These are phyloP conservation scores for Rhynchonycteris naso DNA, from an alignment of 2,797 vertebrate species.

Conservation along the genomic window DNA sequence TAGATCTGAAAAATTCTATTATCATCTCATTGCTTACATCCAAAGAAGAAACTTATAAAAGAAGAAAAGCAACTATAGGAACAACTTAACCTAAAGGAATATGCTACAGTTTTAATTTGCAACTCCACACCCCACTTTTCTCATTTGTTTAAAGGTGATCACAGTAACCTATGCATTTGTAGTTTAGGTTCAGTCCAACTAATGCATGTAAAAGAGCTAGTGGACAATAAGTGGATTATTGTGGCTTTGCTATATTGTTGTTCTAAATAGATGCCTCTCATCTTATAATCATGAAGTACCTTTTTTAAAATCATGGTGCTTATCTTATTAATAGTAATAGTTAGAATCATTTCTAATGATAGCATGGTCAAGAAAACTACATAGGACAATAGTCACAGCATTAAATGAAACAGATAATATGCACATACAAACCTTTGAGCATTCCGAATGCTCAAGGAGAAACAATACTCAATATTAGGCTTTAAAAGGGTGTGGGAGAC, in stretches of 20 bases:
- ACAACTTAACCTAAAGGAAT: not conserved
- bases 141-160: not conserved
- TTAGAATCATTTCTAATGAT: conserved; percentile 1
- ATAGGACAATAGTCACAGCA: not conserved
- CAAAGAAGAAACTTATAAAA: not conserved
- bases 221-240: not conserved
- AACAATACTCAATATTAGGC: not conserved
- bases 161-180: not conserved
- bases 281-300: not conserved
- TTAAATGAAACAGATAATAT: not conserved
- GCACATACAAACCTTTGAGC: not conserved
- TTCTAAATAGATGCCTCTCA: not conserved
- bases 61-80: conserved; percentile 12
- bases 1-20: not conserved
- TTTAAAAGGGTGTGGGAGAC: not conserved
- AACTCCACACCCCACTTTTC: not conserved
- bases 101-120: not conserved
- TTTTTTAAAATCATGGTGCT: not conserved
- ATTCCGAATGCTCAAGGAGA: not conserved
- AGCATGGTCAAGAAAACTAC: not conserved
- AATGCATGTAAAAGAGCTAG: not conserved
- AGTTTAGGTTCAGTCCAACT: not conserved
- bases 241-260: not conserved
- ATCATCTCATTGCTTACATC: not conserved
- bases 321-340: not conserved